Conservation (phyloP, 2,888 invertebrate genomes). For the Acrocera orbiculus region DNA sequence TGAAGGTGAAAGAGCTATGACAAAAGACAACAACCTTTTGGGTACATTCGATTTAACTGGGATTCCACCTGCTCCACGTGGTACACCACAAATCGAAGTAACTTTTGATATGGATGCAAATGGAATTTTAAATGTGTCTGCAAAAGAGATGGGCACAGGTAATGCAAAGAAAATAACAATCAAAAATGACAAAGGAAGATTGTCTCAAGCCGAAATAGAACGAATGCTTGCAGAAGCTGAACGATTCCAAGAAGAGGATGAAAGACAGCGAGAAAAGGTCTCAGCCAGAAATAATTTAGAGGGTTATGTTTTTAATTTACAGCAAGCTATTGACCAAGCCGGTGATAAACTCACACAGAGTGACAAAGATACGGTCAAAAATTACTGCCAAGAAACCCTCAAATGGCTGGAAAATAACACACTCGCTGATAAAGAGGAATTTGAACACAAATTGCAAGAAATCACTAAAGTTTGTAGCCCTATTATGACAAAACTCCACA, state of each 20-base stretch:
- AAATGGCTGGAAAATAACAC: constrained; percentile 61
- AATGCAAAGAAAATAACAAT: constrained; percentile 58
- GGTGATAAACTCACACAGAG: constrained; percentile 41
- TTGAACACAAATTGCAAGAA: constrained; percentile 35
- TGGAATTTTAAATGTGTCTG: constrained; percentile 77
- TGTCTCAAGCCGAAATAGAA: constrained; percentile 62
- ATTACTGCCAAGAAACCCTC: constrained; percentile 45
- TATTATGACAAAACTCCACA: constrained; percentile 18
- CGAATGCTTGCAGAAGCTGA: constrained; percentile 61
- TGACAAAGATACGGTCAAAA: constrained; percentile 49
- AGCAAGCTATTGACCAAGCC: constrained; percentile 48
- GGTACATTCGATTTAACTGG: constrained; percentile 89
- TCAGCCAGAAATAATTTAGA: constrained; percentile 53
- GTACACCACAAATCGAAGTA: constrained; percentile 67
- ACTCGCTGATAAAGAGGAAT: constrained; percentile 57
- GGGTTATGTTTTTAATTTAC: constrained; percentile 47
- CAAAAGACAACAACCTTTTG: constrained; percentile 77
- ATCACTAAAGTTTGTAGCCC: constrained; percentile 24
- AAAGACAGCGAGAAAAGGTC: constrained; percentile 47
- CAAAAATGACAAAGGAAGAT: constrained; percentile 57
- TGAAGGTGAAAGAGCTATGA: constrained; percentile 69
- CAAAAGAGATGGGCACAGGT: constrained; percentile 43
- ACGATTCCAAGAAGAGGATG: constrained; percentile 53
- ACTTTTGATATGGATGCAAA: constrained; percentile 70
- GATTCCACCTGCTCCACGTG: constrained; percentile 78